Conservation (phyloP, 2,113 vertebrate genomes). For the Oxyruncus cristatus region DNA sequence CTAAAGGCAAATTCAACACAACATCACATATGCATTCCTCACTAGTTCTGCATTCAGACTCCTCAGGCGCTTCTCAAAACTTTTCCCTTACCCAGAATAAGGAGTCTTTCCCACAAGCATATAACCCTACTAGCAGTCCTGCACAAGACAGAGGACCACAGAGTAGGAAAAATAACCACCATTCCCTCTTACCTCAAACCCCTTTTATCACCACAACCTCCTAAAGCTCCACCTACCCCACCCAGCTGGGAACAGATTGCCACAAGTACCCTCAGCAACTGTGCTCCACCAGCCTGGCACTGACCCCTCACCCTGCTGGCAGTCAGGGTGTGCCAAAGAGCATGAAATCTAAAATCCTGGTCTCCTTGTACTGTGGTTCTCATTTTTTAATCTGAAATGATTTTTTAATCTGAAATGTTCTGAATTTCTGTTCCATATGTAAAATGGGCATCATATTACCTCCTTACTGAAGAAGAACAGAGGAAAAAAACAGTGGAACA, state of each 20-base stretch:
- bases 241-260: no score
- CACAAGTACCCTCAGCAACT: accelerated
- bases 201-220: not conserved
- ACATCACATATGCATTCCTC: accelerated
- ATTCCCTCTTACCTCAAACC: accelerated
- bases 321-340: not conserved
- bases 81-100: not conserved
- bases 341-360: not conserved
- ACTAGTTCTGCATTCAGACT: accelerated
- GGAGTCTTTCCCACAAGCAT: not conserved
- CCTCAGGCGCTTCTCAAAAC: accelerated
- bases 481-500: not conserved
- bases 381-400: not conserved
- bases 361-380: accelerated
- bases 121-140: accelerated
- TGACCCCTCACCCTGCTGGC: not conserved
- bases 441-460: not conserved
- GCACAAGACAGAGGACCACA: accelerated
- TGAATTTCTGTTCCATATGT: not conserved
- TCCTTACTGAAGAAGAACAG: not conserved
- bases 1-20: not conserved
- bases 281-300: not conserved
- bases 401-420: not conserved
- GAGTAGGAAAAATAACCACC: accelerated
- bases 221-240: no score